These are phyloP conservation scores for Berghia stephanieae DNA, from an alignment of 1,140 invertebrate species.

Conservation along the genomic window DNA sequence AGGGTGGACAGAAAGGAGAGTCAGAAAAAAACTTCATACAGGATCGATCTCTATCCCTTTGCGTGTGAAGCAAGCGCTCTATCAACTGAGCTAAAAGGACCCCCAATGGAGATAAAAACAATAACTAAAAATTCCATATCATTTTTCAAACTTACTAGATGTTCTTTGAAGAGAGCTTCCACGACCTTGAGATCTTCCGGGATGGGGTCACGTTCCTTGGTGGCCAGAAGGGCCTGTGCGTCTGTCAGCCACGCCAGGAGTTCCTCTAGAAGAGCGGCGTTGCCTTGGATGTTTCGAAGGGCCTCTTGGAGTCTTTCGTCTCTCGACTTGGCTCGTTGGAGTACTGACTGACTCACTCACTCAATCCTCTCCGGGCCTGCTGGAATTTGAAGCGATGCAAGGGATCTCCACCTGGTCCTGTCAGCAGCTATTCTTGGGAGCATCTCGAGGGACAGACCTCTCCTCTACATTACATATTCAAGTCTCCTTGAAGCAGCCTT, in stretches of 20 bases:
- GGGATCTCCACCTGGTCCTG: no score
- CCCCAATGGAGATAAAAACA: not conserved
- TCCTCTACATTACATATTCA: no score
- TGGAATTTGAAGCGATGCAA: no score
- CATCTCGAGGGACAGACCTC: no score
- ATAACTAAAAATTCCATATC: not conserved
- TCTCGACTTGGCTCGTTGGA: constrained; percentile 72
- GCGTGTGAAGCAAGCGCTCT: no score
- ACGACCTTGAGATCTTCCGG: constrained; percentile 71
- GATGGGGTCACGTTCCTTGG: constrained; percentile 88
- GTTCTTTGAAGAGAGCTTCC: constrained; percentile 63
- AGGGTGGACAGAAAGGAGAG: no score
- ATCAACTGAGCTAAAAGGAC: not conserved
- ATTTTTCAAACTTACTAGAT: constrained; percentile 49
- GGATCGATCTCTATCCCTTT: no score
- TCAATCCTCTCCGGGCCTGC: no score
- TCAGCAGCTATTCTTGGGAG: no score
- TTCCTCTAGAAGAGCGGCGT: constrained; percentile 83
- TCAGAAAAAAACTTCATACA: no score
- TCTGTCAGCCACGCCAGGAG: constrained; percentile 89
- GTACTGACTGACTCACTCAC: not conserved
- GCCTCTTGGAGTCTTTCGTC: constrained; percentile 85
- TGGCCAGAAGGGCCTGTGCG: constrained; percentile 85
- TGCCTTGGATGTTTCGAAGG: constrained; percentile 69
- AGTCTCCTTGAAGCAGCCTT: no score